phyloP scores from a whole-genome alignment of 2,113 vertebrate genomes.

The Gymnorhina tibicen region DNA sequence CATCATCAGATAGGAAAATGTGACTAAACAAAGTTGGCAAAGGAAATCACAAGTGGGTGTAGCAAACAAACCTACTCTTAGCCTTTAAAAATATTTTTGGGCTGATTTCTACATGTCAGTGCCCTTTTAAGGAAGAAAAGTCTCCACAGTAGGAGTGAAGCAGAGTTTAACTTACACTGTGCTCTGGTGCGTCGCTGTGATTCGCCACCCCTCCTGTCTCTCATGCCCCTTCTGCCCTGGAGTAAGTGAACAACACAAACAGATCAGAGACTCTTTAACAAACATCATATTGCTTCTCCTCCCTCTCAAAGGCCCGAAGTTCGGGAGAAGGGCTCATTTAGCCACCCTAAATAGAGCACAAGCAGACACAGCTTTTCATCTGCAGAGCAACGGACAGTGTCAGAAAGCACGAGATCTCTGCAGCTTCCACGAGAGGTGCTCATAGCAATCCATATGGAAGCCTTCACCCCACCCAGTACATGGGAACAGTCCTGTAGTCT shows the following conservation, averaged over 20 bases:
- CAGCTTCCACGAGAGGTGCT: background rate
- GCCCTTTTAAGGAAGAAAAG: conserved; percentile 64
- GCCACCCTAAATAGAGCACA: background rate
- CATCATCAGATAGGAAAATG: conserved; percentile 47
- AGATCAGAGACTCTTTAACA: conserved; percentile 10
- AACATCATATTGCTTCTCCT: background rate
- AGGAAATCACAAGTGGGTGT: conserved; percentile 43
- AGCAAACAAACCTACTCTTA: conserved; percentile 59
- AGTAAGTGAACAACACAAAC: conserved; percentile 56
- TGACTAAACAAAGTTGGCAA: conserved; percentile 62
- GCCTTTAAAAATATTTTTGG: conserved; percentile 56
- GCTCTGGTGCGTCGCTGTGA: conserved; percentile 73
- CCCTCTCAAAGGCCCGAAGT: background rate
- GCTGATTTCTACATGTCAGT: conserved; percentile 50
- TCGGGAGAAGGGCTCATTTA: background rate
- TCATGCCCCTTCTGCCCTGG: conserved; percentile 76
- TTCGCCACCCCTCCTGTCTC: conserved; percentile 71
- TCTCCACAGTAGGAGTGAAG: conserved; percentile 31
- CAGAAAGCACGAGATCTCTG: background rate
- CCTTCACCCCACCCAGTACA: background rate
- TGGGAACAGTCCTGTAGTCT: background rate
- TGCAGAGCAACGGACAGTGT: background rate
- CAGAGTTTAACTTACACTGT: conserved; percentile 61
- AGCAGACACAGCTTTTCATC: background rate
- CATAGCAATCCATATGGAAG: fast-evolving